phyloP scores from a whole-genome alignment of 2,888 invertebrate species.

The Amorpha juglandis region DNA sequence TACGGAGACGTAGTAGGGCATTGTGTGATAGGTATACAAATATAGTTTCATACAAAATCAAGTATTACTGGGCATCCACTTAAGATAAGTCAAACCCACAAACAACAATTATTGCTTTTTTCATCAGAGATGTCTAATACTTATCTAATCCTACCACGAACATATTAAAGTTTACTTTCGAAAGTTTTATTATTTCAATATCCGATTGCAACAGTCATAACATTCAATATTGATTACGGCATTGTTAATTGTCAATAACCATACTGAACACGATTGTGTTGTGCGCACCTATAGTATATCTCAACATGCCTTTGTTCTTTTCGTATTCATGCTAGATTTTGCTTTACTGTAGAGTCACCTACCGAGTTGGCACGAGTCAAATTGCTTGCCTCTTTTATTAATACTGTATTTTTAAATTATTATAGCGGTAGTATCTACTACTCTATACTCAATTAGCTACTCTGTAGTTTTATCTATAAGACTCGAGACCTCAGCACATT shows the following conservation, averaged over 20 bases:
- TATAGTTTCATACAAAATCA: no score
- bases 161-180: not conserved
- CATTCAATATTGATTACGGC: not conserved
- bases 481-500: no score
- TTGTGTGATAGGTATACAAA: no score
- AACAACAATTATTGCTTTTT: not conserved
- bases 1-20: slow-evolving; percentile 26
- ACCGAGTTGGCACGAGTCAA: slow-evolving; percentile 80
- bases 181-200: not conserved
- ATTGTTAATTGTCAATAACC: not conserved
- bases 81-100: not conserved
- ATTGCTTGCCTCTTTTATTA: slow-evolving; percentile 42
- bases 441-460: no score
- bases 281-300: not conserved
- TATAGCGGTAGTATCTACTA: not conserved
- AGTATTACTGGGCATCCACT: not conserved
- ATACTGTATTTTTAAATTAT: slow-evolving; percentile 2
- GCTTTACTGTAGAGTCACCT: slow-evolving; percentile 53
- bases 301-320: slow-evolving; percentile 26
- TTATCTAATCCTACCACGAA: not conserved
- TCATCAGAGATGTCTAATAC: not conserved
- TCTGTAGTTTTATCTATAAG: no score
- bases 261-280: slow-evolving; percentile 15
- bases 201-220: not conserved
- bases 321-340: slow-evolving; percentile 26